Base-by-base conservation (phyloP, 2,113 vertebrate species). In the Engystomops pustulosus region DNA sequence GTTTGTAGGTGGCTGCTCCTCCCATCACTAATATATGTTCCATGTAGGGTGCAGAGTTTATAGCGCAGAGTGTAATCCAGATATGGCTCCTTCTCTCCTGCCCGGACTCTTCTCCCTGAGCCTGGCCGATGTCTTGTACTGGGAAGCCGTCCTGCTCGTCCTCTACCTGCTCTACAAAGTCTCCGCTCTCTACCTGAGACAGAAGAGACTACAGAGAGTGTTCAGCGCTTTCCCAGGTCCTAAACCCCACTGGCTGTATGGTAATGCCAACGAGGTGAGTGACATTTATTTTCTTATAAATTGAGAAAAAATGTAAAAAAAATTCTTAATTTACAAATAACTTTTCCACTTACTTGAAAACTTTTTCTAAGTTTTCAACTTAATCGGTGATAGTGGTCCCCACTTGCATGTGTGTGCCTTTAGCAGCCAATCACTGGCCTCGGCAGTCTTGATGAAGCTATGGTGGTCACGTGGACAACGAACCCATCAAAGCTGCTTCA, bases 181-280 rank as follows among this genome's bases (percentile, higher is more conserved):
- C 0, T 41, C 71, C 3, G 88, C 88, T 45, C 83, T 93, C n/a
- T 89, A 91, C 41, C 0, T 5, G 25, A 45, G 20, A 30, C 90
- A 88, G 67, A 90, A 74, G 78, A 83, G 88, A 76, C 11, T 92
- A 72, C 8, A 88, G 53, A 89, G 87, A 36, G 89, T 79, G 2
- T 23, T 94, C 62, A 87, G 91, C 36, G 32, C 85, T 14, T 96
- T 96, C 60, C 94, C 93, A 0, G 93, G 91, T 15, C 92, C 94
- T 15, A 91, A 91, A 0, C 86, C 36, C 17, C 93, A 94, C 81
- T 94, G 91, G 92, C 79, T 94, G 0, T 90, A 92, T 12, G 94
- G 94, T 2, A 90, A 95, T 80, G 85, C 89, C 12, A 86, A 81
- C 20, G 85, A 91, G 92, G 94, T 95, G 92, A 89, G 87, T 30